Evolutionary conservation across 30 jellyfish, hydroid and myxozoan species (phyloP), one percentile per base, ranked within the genome.

Genomic region (Chironex yamaguchii): DNA sequence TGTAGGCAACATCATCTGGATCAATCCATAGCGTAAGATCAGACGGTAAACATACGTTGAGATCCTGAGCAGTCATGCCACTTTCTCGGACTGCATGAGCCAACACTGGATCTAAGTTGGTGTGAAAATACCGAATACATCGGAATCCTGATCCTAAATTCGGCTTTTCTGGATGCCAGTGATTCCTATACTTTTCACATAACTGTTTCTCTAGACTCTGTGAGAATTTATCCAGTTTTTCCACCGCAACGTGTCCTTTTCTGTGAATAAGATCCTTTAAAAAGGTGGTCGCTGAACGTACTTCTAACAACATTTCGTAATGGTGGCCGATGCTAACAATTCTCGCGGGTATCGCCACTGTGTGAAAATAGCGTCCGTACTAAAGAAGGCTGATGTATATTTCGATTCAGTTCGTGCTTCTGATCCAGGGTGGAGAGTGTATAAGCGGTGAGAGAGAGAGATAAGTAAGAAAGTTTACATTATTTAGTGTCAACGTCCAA

Each of bases 141-240:
- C 99, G 92, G 69, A 26, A 94, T 12, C 93, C 99, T 31, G 99
- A 94, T 62, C 99, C 99, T 71, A 62, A 89, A 48, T 89, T 86
- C 3, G 99, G 99, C 78, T 89, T 76, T 66, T 94, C 82, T 6
- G 99, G 99, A 69, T 82, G 96, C 99, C 99, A 94, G 67, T 94
- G 99, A 32, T 86, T 78, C 76, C 79, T 64, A 76, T 84, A 94
- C 67, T 80, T 94, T 21, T 76, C 86, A 33, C 52, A 49, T n/a
- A 94, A 91, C n/a, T 81, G 65, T 66, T 78, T 54, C 74, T 89
- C 99, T 26, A 94, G 89, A 32, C 52, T 65, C 31, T 74, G 53
- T 28, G 97, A 76, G 73, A 94, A 94, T 26, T 48, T 33, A 29
- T 94, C 99, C 49, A 94, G 51, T 63, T 53, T 94, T 42, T 84